Base-by-base conservation (phyloP, 2,888 invertebrate genomes). In the Philopedon plagiatum region DNA sequence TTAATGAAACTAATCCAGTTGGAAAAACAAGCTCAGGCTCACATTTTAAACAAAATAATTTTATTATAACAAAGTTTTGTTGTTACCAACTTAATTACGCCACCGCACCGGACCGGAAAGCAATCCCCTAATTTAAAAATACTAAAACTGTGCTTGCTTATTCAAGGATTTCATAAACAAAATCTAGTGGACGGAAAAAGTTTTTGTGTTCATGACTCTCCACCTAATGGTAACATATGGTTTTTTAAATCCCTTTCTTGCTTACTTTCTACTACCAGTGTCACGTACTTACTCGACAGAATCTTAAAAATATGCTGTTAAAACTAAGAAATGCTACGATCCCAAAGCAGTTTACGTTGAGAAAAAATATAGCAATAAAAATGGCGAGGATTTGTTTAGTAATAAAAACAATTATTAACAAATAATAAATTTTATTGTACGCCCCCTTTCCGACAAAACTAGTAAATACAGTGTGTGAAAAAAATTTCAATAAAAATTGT, bases 161-260 rank as follows among this genome's bases (percentile, higher is more conserved):
- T 23, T 46, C 9, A 23, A 23, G 11, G 11, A 1, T 23, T 46
- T 23, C 46, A 46, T 46, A 19, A 46, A 46, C 46, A 21, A 46
- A 46, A 46, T 46, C 21, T 19, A n/a, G n/a, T 21, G 21, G 21
- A 21, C 9, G 23, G 46, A 21, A 46, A 46, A 23, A 21, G 46
- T 23, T 46, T 9, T 46, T 46, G 21, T 46, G 11, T 21, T 21
- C 46, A 8, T 19, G 19, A 11, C 8, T 21, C 46, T 46, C 46
- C 21, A 46, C 46, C 21, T 46, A 46, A 46, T 46, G 46, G 21
- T 46, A 46, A 46, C 46, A 46, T 21, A 46, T 46, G 46, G 21
- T 46, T 46, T 46, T 46, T 21, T 46, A 23, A 46, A 46, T 23
- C n/a, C 21, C 46, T 46, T 46, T 46, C 46, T 46, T 46, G 46